Evolutionary conservation across 1,140 invertebrate species (phyloP), one percentile per base, ranked within the genome.

Genomic region (Dryas iulia): DNA sequence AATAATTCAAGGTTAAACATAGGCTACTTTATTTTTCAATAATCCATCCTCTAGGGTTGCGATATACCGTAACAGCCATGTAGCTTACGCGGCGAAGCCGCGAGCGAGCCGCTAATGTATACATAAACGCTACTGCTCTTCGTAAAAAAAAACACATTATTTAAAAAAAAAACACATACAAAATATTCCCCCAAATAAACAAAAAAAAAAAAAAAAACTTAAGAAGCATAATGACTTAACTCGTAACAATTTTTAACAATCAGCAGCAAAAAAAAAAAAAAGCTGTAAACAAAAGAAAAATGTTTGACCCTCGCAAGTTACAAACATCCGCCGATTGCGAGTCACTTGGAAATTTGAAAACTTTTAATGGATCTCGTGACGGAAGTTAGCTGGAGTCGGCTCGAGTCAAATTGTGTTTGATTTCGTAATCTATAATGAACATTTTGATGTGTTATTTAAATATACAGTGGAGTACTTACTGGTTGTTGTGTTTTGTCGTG

Each of bases 301-400:
- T n/a, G n/a, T 18, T 47, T 47, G 39, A 47, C 39, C 39, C 39
- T 21, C 39, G 39, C 39, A 8, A 47, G 14, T 47, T 14, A 21
- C 39, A 47, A 47, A 47, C 39, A 47, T 21, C 39, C 39, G 39
- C 18, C 39, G 39, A 47, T 47, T 21, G 39, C 39, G 14, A 47
- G 39, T 47, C 39, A 47, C 39, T 47, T 47, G 7, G 39, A 47
- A 47, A 47, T 47, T 47, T 47, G 39, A 47, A 47, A 47, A 47
- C 39, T 47, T 47, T 47, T 47, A 47, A 47, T 47, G 39, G 39
- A 47, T 47, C 39, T 47, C 39, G 39, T 47, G 39, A 47, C 39
- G 39, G 39, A 47, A 47, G 39, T 47, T 21, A 18, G 12, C 5
- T 39, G 18, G 14, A 47, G 14, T 21, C 14, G 14, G 10, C 14